Evolutionary conservation across 2,797 vertebrate species (phyloP).

Genomic region (Bovichtus diacanthus): DNA sequence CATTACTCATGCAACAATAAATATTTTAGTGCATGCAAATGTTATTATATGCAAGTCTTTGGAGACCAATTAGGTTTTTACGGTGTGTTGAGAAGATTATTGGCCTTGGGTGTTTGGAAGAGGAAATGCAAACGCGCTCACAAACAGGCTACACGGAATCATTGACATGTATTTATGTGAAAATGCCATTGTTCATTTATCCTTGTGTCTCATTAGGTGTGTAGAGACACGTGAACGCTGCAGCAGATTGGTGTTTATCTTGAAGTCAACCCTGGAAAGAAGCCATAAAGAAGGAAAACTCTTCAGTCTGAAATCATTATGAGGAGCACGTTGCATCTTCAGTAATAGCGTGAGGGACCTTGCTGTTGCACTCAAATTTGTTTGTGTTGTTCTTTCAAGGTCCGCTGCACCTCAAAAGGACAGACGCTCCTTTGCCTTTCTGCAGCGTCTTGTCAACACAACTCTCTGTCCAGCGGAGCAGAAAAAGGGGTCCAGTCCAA

Average conservation of each 20-base stretch:
- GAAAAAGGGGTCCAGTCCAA: slow-evolving; percentile 66
- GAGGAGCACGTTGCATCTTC: slow-evolving; percentile 55
- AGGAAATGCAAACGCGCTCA: slow-evolving; percentile 30
- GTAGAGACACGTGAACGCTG: not conserved
- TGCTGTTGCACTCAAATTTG: slow-evolving; percentile 66
- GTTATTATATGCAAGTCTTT: slow-evolving; percentile 49
- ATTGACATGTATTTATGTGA: slow-evolving; percentile 28
- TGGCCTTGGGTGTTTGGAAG: slow-evolving; percentile 34
- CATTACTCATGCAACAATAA: slow-evolving; percentile 36
- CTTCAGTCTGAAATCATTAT: slow-evolving; percentile 53
- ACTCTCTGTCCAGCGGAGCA: slow-evolving; percentile 72
- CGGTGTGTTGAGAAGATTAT: slow-evolving; percentile 36
- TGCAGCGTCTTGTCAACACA: slow-evolving; percentile 70
- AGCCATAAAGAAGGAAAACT: slow-evolving; percentile 20
- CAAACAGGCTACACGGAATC: slow-evolving; percentile 23
- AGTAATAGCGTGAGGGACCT: slow-evolving; percentile 67
- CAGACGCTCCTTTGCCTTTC: slow-evolving; percentile 65
- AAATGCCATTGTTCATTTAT: slow-evolving; percentile 22
- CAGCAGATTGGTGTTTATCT: slow-evolving; percentile 11
- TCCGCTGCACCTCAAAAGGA: slow-evolving; percentile 73
- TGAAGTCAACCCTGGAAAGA: slow-evolving; percentile 17
- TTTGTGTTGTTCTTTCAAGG: slow-evolving; percentile 80
- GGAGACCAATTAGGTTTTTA: slow-evolving; percentile 45
- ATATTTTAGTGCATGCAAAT: slow-evolving; percentile 48
- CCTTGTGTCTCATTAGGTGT: slow-evolving; percentile 1